Evolutionary conservation across 2,113 vertebrate genomes (phyloP).

Genomic region (Psittacula cyanocephala): DNA sequence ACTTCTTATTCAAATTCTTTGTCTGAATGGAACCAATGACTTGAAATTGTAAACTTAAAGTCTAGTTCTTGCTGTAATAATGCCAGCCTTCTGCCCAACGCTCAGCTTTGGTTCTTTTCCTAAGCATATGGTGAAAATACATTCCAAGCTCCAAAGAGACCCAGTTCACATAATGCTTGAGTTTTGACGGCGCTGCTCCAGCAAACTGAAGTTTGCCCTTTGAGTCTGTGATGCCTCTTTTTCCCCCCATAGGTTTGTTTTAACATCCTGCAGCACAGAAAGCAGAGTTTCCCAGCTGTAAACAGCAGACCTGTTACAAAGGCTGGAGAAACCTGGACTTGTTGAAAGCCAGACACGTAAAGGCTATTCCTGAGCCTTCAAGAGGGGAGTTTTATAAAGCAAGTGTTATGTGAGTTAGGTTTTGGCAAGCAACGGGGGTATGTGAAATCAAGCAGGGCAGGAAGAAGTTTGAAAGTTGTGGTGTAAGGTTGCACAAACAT

Average conservation of each 20-base stretch:
- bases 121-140: neutral
- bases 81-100: neutral
- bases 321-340: neutral
- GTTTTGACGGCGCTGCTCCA: neutral
- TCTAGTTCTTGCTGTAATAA: neutral
- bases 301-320: neutral
- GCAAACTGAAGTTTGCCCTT: neutral
- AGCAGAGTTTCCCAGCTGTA: neutral
- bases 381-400: neutral
- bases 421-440: neutral
- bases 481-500: neutral
- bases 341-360: neutral
- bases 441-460: neutral
- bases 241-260: neutral
- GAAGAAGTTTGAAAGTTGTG: neutral
- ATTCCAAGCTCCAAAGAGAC: neutral
- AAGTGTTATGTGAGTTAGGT: neutral
- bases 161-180: fast-evolving
- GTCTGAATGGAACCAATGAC: neutral
- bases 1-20: neutral
- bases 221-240: neutral
- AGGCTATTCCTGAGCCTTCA: neutral
- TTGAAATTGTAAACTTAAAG: neutral
- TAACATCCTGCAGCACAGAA: neutral
- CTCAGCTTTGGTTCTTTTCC: neutral